These are phyloP conservation scores for Aptenodytes forsteri DNA, from an alignment of 2,113 vertebrate species.

Conservation along the genomic window DNA sequence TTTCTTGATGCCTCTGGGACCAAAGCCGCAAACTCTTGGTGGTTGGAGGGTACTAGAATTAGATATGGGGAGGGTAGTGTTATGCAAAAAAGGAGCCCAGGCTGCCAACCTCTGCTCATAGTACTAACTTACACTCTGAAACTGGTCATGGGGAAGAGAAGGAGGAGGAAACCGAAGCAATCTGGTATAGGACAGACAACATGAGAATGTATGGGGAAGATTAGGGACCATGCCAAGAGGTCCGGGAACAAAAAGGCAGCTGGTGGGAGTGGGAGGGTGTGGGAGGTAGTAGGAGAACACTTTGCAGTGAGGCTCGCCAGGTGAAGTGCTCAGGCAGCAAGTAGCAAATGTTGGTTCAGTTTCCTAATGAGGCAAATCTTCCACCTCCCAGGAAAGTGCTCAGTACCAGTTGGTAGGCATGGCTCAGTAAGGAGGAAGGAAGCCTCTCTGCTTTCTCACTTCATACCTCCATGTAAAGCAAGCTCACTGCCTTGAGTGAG, in stretches of 20 bases:
- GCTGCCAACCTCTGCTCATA: neutral
- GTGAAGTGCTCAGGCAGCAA: neutral
- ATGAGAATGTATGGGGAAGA: neutral
- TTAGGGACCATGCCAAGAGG: neutral
- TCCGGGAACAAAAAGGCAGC: neutral
- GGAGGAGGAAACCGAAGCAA: neutral
- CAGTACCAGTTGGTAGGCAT: neutral
- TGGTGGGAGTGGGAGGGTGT: neutral
- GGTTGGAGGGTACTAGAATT: neutral
- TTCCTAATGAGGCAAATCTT: neutral
- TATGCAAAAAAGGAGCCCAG: neutral
- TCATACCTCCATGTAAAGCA: neutral
- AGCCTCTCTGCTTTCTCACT: neutral
- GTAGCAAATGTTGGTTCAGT: neutral
- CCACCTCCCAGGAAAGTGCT: neutral
- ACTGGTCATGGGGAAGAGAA: neutral
- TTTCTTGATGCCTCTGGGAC: neutral
- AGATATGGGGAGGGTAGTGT: neutral
- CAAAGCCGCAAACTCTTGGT: neutral
- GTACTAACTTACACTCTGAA: neutral
- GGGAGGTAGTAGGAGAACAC: neutral
- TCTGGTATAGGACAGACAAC: neutral
- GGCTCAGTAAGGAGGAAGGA: neutral
- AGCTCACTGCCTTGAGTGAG: neutral
- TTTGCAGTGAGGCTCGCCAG: neutral